Base-by-base conservation (phyloP, 2,888 invertebrate species). In the Drosophila longiperda region DNA sequence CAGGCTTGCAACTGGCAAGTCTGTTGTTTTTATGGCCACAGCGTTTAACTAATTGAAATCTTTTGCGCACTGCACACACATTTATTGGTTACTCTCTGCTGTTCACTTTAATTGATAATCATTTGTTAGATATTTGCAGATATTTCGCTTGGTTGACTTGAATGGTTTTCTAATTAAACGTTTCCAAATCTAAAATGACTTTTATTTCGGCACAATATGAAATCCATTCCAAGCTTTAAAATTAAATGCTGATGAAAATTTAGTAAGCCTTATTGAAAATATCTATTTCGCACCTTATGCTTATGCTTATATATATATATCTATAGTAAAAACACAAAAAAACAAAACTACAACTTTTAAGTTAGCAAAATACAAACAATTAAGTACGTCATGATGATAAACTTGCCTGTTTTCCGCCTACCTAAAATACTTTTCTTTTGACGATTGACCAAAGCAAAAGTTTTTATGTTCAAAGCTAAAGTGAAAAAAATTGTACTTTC, bases 1-100 rank as follows among this genome's bases (percentile, higher is more conserved):
- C 58, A n/a, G 54, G 49, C 59, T 23, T 45, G 45, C 45, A 53
- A 34, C 61, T 45, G 66, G 59, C 55, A 65, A 70, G 61, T 63
- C 59, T 61, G 68, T 73, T 68, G 75, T 76, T 84, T 84, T 86
- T 71, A 87, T 77, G 66, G 73, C 75, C 82, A 50, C 59, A 70
- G 71, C 77, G 83, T 68, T 89, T 72, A 82, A 87, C 86, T 86
- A 89, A 86, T 88, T 86, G 87, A 86, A 86, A 86, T 89, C 81
- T 71, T 89, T 83, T 64, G 65, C 54, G 50, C 66, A 69, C 23
- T 45, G 45, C 45, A 45, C 23, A 45, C 45, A 45, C 45, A 45
- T 45, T 45, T 45, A 45, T 71, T 66, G 53, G 49, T 38, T 60
- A 33, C 68, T 71, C 49, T 63, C 64, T 64, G 64, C 49, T 7